A percentile compares a stretch with the other conserved stretches of the same genome.
Evolutionary conservation across 2,113 vertebrate genomes (phyloP).

Genomic region (Notarius lentiginosus): DNA sequence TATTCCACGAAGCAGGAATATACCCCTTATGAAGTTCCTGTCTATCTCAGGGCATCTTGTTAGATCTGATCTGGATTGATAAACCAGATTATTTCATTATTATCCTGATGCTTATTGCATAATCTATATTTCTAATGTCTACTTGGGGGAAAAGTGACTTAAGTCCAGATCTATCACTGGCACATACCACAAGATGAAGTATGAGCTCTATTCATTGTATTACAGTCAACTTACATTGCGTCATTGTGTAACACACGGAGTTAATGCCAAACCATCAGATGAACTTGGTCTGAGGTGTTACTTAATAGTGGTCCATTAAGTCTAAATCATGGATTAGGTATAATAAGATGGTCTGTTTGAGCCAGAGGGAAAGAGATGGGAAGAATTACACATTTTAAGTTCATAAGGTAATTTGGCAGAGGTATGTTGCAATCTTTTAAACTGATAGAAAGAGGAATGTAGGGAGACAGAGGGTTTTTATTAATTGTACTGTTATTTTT

Average conservation of each 20-base stretch:
- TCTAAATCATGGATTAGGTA: neutral
- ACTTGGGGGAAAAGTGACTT: neutral
- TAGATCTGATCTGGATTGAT: neutral
- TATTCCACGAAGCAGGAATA: neutral
- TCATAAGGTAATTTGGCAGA: neutral
- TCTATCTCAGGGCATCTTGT: neutral
- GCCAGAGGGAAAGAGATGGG: neutral
- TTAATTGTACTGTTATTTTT: neutral
- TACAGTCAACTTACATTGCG: neutral
- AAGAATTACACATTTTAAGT: neutral
- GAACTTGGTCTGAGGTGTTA: neutral
- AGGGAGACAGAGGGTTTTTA: neutral
- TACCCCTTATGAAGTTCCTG: neutral
- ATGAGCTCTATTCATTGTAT: neutral
- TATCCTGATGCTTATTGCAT: neutral
- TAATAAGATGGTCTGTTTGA: neutral
- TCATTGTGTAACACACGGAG: neutral
- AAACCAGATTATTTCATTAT: neutral
- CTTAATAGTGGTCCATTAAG: neutral
- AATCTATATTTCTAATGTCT: neutral
- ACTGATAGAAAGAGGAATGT: neutral
- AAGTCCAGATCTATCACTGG: neutral
- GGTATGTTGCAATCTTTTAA: neutral
- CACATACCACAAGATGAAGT: neutral
- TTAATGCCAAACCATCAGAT: conserved; percentile 2